Evolutionary conservation across 1,140 invertebrate genomes (phyloP).

Genomic region (Bombus confusus): DNA sequence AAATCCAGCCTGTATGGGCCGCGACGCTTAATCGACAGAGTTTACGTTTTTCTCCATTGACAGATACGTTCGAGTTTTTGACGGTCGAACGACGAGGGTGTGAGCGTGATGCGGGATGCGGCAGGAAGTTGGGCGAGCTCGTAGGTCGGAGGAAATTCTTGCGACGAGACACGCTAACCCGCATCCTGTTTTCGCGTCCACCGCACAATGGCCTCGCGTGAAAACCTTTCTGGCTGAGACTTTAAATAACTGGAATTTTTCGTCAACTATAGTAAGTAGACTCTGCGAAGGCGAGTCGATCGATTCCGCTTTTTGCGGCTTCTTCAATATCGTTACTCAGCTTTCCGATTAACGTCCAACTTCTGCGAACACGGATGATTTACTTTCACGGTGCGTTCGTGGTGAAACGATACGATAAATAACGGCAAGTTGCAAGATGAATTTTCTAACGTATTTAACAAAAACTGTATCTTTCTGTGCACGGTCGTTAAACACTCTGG

Average conservation of each 20-base stretch:
- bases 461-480: background rate
- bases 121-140: background rate
- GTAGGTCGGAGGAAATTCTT: background rate
- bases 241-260: background rate
- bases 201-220: background rate
- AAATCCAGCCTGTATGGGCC: background rate
- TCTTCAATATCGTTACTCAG: no score
- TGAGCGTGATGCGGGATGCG: background rate
- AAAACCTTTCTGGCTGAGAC: background rate
- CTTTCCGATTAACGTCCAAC: no score
- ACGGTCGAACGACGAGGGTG: background rate
- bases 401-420: no score
- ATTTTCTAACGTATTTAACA: no score
- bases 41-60: no score
- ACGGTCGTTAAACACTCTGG: background rate
- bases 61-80: conserved; percentile 3
- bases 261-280: no score
- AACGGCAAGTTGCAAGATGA: no score
- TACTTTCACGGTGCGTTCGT: no score
- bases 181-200: conserved; percentile 3
- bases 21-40: conserved; percentile 9
- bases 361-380: no score
- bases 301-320: no score
- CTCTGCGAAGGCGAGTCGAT: no score
- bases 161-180: conserved; percentile 23